A percentile compares a stretch with the other conserved stretches of the same genome.
phyloP scores from a whole-genome alignment of 2,797 vertebrate species.

The Spinus pinus region DNA sequence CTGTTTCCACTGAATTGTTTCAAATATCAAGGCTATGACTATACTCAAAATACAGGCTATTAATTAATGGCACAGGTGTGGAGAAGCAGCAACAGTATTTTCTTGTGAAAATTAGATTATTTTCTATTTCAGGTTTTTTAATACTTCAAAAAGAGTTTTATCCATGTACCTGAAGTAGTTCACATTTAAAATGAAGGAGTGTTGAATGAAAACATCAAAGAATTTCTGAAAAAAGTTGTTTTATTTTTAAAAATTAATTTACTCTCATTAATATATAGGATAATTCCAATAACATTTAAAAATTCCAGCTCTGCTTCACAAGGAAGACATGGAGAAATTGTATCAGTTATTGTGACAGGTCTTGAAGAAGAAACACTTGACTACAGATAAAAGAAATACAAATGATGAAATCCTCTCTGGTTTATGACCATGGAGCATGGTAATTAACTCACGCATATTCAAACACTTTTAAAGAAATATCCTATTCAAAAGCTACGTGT shows the following conservation, averaged over 20 bases:
- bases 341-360: slow-evolving; percentile 44
- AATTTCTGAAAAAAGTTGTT: background rate
- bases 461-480: slow-evolving; percentile 30
- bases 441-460: slow-evolving; percentile 48
- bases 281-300: background rate
- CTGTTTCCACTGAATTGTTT: background rate
- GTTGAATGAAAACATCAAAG: background rate
- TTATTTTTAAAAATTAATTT: background rate
- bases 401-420: background rate
- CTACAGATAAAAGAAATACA: slow-evolving; percentile 46
- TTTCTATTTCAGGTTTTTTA: background rate
- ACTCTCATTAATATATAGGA: background rate
- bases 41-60: background rate
- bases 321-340: background rate
- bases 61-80: background rate
- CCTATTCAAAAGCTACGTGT: background rate
- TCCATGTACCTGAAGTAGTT: background rate
- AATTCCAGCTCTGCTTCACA: background rate
- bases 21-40: background rate
- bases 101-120: background rate
- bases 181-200: background rate
- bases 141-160: background rate
- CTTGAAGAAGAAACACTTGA: background rate
- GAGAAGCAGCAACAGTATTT: background rate
- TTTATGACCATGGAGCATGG: slow-evolving; percentile 14